Percentiles rank a stretch among this genome's conserved stretches.
phyloP scores from a whole-genome alignment of 2,113 vertebrate genomes.

The Aptenodytes forsteri region DNA sequence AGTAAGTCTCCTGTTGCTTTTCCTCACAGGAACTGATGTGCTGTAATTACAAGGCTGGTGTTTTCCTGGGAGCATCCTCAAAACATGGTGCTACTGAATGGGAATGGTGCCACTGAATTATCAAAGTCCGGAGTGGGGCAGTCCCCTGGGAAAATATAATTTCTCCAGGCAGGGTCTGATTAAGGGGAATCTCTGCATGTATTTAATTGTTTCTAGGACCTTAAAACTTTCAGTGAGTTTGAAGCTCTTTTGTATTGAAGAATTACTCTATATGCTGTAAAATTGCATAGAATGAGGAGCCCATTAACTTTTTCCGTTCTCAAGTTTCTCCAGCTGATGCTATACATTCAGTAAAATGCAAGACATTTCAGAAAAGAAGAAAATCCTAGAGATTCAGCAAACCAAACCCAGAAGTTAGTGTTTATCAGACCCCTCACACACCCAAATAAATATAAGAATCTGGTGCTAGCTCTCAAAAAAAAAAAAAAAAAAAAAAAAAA shows the following conservation, averaged over 20 bases:
- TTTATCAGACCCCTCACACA: neutral
- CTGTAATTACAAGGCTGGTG: neutral
- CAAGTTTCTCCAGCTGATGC: neutral
- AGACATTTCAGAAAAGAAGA: neutral
- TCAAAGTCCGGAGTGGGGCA: rapidly evolving
- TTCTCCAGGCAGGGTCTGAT: neutral
- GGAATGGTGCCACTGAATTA: neutral
- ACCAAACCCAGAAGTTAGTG: neutral
- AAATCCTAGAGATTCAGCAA: neutral
- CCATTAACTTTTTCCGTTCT: neutral
- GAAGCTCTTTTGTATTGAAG: neutral
- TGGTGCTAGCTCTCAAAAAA: neutral
- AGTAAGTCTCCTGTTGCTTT: neutral
- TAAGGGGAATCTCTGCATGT: neutral
- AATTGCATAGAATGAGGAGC: neutral
- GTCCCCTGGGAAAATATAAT: rapidly evolving
- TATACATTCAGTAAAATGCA: neutral
- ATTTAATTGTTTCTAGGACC: neutral
- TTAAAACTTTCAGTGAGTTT: neutral
- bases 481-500: no score
- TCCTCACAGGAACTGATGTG: neutral
- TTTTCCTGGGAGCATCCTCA: neutral
- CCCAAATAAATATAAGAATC: neutral
- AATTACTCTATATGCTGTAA: neutral
- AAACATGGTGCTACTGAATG: neutral